Evolutionary conservation across 1,140 invertebrate species (phyloP), one percentile per base, ranked within the genome.

Genomic region (Belonocnema kinseyi): DNA sequence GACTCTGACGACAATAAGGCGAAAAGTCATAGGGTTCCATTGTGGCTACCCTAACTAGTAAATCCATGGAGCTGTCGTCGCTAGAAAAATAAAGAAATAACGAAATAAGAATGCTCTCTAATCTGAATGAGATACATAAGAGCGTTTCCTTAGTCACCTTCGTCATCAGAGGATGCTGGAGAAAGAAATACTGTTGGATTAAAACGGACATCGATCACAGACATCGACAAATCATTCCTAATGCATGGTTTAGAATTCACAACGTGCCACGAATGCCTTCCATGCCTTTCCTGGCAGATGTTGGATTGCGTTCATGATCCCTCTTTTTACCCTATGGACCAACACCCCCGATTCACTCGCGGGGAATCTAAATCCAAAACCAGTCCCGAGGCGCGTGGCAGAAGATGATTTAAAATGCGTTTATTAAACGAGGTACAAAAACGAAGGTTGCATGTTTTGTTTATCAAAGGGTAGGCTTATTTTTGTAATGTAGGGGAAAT

Each of bases 241-340:
- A 88, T 86, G 75, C 85, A 82, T 80, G 77, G 74, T 86, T 87
- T 87, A 83, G 82, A 84, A 87, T 88, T 80, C 86, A 86, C 76
- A 79, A 73, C 74, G 78, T 80, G 82, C 80, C 75, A 56, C 74
- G 58, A 77, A 82, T 84, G 80, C 53, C 56, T 81, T 80, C 80
- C 78, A 73, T 84, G 80, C 56, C 56, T 81, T 80, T 81, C 78
- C 74, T 72, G 77, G 78, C 79, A 81, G 83, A 83, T 83, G 82
- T 79, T 76, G 77, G 53, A 75, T 46, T 71, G 13, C 66, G 50
- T 77, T 54, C 13, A 66, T 66, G 13, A 33, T 7, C n/a, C 61
- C 61, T 33, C 61, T 10, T 54, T 54, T 54, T 78, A 80, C 77
- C 78, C 77, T 78, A 78, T 50, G 51, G 53, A 70, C 26, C 50